These are phyloP conservation scores for Sturnus vulgaris DNA, from an alignment of 2,113 vertebrate species.

Conservation along the genomic window DNA sequence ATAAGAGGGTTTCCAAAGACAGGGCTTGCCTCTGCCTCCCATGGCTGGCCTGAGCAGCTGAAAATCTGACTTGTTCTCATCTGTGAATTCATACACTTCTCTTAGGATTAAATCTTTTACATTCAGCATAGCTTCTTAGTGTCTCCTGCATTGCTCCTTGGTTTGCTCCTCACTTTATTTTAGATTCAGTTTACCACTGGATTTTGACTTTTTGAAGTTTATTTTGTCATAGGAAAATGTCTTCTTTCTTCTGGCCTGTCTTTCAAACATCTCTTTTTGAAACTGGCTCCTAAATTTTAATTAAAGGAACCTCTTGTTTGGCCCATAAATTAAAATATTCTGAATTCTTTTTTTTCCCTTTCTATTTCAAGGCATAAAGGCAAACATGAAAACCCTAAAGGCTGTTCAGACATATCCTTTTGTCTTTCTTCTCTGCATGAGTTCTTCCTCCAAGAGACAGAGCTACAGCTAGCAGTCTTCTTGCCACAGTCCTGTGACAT, in stretches of 20 bases:
- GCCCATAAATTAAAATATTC: constrained; percentile 63
- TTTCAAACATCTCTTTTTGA: constrained; percentile 40
- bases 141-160: background rate
- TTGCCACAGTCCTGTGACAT: background rate
- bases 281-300: constrained; percentile 69
- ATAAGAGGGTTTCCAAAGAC: background rate
- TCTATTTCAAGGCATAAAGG: constrained; percentile 44
- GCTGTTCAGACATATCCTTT: background rate
- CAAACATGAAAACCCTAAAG: constrained; percentile 26
- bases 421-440: background rate
- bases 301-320: constrained; percentile 60
- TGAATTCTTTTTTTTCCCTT: background rate
- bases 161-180: constrained; percentile 2
- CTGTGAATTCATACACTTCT: background rate
- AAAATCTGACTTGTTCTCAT: background rate
- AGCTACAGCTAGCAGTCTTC: background rate
- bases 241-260: constrained; percentile 42
- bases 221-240: constrained; percentile 49
- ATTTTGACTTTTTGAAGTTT: constrained; percentile 47
- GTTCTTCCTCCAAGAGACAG: background rate
- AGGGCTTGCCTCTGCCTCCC: background rate
- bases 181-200: background rate
- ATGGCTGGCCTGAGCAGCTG: background rate
- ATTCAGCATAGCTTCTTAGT: background rate
- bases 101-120: background rate